Evolutionary conservation across 2,113 vertebrate genomes (phyloP).

Genomic region (Menura novaehollandiae): DNA sequence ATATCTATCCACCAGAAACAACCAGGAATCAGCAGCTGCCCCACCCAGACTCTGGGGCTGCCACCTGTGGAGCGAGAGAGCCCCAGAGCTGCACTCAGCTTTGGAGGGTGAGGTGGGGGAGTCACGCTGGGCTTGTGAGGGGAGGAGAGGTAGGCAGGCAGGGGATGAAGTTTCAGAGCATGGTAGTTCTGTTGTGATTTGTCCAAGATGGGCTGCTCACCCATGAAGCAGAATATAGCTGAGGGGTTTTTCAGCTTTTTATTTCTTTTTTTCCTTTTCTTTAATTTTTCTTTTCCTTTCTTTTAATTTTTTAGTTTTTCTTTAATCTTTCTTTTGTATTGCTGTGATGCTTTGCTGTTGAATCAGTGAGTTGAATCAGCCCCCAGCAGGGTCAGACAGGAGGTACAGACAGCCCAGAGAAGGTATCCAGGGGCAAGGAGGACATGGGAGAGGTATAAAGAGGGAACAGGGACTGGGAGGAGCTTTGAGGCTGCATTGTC

Average conservation of each 20-base stretch:
- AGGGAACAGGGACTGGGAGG: accelerated
- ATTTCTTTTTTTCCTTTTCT: not conserved
- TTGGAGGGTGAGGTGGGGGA: not conserved
- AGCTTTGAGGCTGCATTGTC: not conserved
- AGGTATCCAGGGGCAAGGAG: not conserved
- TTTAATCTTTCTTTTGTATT: not conserved
- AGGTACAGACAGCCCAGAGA: not conserved
- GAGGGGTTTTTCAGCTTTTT: not conserved
- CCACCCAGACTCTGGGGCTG: accelerated
- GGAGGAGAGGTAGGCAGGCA: not conserved
- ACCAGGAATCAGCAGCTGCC: not conserved
- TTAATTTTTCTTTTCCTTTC: no score
- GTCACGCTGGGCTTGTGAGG: not conserved
- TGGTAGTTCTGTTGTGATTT: not conserved
- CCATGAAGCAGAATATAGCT: not conserved
- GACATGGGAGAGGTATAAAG: accelerated
- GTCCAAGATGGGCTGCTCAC: not conserved
- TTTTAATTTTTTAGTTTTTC: no score
- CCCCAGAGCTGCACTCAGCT: not conserved
- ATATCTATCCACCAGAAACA: not conserved
- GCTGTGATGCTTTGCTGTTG: not conserved
- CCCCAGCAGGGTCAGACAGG: not conserved
- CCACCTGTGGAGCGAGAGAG: accelerated
- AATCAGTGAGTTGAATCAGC: not conserved
- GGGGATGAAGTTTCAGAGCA: not conserved